Percentiles rank a stretch among this genome's conserved stretches.
These are phyloP conservation scores for Ophiodon elongatus DNA, from an alignment of 2,113 vertebrate species.

Conservation along the genomic window DNA sequence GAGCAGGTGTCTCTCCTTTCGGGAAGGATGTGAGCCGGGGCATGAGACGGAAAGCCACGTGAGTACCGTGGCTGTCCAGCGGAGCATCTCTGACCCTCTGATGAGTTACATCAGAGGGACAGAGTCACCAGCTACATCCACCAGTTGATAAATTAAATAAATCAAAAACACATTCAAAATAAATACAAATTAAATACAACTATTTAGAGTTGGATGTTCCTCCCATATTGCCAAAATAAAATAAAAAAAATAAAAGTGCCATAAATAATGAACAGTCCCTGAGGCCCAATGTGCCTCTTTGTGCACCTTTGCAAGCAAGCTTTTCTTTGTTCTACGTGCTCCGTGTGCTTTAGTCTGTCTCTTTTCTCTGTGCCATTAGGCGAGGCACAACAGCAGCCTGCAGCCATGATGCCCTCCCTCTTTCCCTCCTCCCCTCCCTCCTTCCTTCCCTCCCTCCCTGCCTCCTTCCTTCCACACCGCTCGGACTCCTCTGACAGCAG, in stretches of 20 bases:
- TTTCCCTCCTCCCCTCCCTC: too few species aligned
- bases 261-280: not conserved
- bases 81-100: too few species aligned
- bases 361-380: constrained; percentile 30
- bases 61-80: too few species aligned
- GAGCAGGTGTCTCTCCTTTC: too few species aligned
- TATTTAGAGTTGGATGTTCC: not conserved
- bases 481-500: constrained; percentile 37
- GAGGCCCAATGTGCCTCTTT: not conserved
- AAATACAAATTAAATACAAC: not conserved
- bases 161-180: not conserved
- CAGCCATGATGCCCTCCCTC: too few species aligned
- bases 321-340: constrained; percentile 38
- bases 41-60: not conserved
- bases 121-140: not conserved
- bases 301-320: constrained; percentile 4
- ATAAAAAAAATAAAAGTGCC: not conserved
- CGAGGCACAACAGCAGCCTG: constrained; percentile 46
- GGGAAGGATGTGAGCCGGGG: too few species aligned
- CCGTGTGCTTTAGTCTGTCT: constrained; percentile 21
- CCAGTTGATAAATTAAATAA: not conserved
- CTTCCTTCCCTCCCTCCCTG: not conserved
- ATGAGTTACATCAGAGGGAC: too few species aligned
- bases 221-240: not conserved
- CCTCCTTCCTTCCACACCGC: not conserved